Base-by-base conservation (phyloP, 2,113 vertebrate genomes). In the Archocentrus centrarchus region DNA sequence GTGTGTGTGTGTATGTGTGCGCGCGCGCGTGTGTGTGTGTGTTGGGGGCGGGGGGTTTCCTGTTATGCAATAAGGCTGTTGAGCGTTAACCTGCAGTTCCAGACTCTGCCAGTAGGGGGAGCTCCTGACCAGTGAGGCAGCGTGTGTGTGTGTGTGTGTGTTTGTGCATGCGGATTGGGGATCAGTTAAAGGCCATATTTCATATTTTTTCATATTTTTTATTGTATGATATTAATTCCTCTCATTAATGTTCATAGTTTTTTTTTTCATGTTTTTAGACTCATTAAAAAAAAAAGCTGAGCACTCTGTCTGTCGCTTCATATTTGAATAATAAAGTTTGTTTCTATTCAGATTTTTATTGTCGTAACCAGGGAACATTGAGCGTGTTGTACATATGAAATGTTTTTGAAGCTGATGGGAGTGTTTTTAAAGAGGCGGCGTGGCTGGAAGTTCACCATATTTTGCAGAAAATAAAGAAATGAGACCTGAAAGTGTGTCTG, bases 391-490 rank as follows among this genome's bases (percentile, higher is more conserved):
- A 95, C 22, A 93, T 89, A 93, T 92, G 90, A 91, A 92, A 83
- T 94, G 93, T 92, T 94, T 93, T 91, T 93, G 86, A 93, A 88
- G 90, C 89, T 93, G 86, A 94, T 89, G 86, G 86, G 62, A 86
- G 88, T 88, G 78, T 83, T 93, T 96, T 95, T 91, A 95, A 89
- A 94, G 44, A 0, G 14, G 27, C 47, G 20, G 17, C 93, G 81
- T 92, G 82, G 93, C 90, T 93, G 91, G 93, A 94, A 80, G 85
- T 79, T 93, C 84, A 92, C 80, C 59, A 80, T 95, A 89, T 96
- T 96, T 96, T 95, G 58, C 95, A 96, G 93, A 94, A 95, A 95
- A 95, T 92, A 94, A 94, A 93, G 53, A 64, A 66, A 77, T 83
- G 41, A 90, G 92, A 90, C 68, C 70, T 88, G 62, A 41, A 78